Base-by-base conservation (phyloP, 2,113 vertebrate genomes). In the Cairina moschata region DNA sequence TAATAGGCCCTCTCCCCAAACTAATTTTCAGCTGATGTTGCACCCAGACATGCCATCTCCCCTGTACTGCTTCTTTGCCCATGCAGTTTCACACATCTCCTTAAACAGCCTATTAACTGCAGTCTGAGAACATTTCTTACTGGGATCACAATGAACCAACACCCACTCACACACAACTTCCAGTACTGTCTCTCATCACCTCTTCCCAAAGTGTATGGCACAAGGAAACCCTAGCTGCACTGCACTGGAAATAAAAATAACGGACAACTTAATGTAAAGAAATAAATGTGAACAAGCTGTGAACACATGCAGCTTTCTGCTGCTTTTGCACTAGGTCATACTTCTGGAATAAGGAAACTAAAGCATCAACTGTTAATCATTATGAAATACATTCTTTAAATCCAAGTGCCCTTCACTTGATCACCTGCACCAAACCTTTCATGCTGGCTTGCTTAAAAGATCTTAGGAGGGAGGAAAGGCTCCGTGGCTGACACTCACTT, bases 401-500 rank as follows among this genome's bases (percentile, higher is more conserved):
- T 21, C 28, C 75, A 77, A 36, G 9, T 23, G 38, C 20, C 3
- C 9, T 68, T n/a, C 67, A 60, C 68, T 32, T 13, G n/a, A 48
- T 42, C 77, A 28, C 10, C 48, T 74, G 21, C 20, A 65, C 28
- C 46, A 66, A 75, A 77, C 25, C 48, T 48, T 72, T 60, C 29
- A 6, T 1, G 23, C 9, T 23, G 0, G 0, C 23, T 75, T 17
- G 23, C 31, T 48, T 40, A 4, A 7, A 48, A 52, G 52, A 55
- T 5, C 22, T 26, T 32, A 40, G 69, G 10, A 73, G 40, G 66
- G 56, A 63, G 73, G 66, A n/a, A 60, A 36, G n/a, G 42, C 20
- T 42, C 46, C 56, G 60, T 22, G 40, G 42, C 2, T 60, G 25
- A 55, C n/a, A 98, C 99, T 99, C 97, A 99, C 99, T 99, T 97